Base-by-base conservation (phyloP, 1,140 invertebrate species). In the Himalopsyche phryganea region DNA sequence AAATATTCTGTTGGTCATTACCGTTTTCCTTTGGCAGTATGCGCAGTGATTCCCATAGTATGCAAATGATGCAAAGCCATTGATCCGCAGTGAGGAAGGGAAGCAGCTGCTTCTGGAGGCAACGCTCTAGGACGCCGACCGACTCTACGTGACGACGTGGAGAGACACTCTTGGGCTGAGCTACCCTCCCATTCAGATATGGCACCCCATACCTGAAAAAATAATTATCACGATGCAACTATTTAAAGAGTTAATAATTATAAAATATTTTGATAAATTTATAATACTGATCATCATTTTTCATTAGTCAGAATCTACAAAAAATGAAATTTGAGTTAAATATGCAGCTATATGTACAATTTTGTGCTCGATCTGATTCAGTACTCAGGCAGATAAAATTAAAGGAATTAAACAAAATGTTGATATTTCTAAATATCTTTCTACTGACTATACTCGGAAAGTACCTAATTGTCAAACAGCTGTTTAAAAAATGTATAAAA, bases 111-210 rank as follows among this genome's bases (percentile, higher is more conserved):
- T 41, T 73, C 71, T 0, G 75, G 49, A 18, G 52, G 58, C 11
- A 64, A 40, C 15, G 57, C 23, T 46, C 58, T 40, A 2, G 61
- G 61, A 42, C 52, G 15, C 13, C 58, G 52, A 17, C 71, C 68
- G n/a, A 76, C 66, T 1, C 73, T 69, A 0, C 47, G 74, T 68
- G 72, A 71, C 20, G 71, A 67, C 9, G 72, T 66, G 13, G 67
- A 67, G 1, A 77, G 66, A 48, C 74, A 63, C 28, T 77, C 75
- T 15, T 64, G 67, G 14, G 73, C 74, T 0, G 71, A 71, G 6
- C 75, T 74, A 0, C 74, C 74, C 40, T 67, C 65, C 75, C 75
- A 77, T 52, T 77, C 74, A 49, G 68, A 71, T 48, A 77, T 64
- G 14, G 69, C 71, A 33, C 75, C 75, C 75, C 75, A 77, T 33